phyloP scores from a whole-genome alignment of 2,113 vertebrate species.

The Neofelis nebulosa region DNA sequence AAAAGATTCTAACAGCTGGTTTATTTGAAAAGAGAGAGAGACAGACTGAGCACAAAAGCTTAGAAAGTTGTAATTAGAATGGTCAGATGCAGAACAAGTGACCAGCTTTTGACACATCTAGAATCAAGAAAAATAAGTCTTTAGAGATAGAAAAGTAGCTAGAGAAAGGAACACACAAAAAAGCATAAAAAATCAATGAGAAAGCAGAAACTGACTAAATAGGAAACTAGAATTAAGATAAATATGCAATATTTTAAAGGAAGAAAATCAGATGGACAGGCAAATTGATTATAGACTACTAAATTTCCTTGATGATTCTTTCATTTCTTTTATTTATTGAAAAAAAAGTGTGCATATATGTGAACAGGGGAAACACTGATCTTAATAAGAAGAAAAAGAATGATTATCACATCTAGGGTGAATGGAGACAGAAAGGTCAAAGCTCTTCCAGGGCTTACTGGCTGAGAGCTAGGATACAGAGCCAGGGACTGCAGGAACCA shows the following conservation, averaged over 20 bases:
- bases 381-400: slow-evolving; percentile 24
- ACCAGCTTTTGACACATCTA: neutral
- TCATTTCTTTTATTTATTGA: neutral
- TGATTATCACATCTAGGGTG: neutral
- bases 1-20: neutral
- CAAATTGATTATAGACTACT: neutral
- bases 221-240: slow-evolving; percentile 23
- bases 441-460: neutral
- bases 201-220: neutral
- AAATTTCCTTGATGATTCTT: neutral
- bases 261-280: neutral
- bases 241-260: slow-evolving; percentile 21
- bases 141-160: neutral
- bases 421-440: slow-evolving; percentile 5
- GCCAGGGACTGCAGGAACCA: neutral
- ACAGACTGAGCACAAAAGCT: neutral
- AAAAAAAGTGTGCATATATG: neutral
- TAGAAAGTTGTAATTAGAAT: neutral
- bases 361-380: neutral
- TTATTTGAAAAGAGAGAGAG: neutral
- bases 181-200: neutral
- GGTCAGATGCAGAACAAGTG: neutral
- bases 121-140: neutral
- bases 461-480: neutral
- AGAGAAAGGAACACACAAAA: neutral